A percentile compares a stretch with the other conserved stretches of the same genome.
phyloP scores from a whole-genome alignment of 2,888 invertebrate species.

The Rugalucina vietnamica region DNA sequence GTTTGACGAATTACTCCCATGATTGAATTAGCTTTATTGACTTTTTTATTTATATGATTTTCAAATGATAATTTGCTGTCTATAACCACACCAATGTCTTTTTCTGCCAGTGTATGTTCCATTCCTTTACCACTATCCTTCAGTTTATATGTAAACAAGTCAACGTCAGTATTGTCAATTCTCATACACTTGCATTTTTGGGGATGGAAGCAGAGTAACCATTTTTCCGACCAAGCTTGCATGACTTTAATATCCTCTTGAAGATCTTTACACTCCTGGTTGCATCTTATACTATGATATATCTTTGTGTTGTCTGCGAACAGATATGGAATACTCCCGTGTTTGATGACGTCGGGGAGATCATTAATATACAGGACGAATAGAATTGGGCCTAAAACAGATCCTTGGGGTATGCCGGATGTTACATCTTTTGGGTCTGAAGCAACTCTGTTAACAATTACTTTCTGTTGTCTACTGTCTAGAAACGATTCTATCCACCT shows the following conservation, averaged over 20 bases:
- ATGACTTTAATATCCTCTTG: background rate
- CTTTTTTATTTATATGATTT: background rate
- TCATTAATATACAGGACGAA: background rate
- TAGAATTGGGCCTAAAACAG: background rate
- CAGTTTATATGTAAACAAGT: background rate
- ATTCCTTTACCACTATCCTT: background rate
- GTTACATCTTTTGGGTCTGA: background rate
- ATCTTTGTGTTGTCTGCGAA: background rate
- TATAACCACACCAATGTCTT: background rate
- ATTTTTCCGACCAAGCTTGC: background rate
- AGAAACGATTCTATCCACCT: background rate
- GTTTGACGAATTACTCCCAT: background rate
- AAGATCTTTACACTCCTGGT: no score
- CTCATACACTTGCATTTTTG: background rate
- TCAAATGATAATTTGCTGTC: background rate
- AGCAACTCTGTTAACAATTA: background rate
- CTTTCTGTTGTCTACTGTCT: background rate
- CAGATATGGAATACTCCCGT: background rate
- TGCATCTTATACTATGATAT: background rate
- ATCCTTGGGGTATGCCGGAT: background rate
- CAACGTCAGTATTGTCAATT: no score
- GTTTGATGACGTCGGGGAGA: background rate
- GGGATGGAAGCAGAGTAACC: background rate
- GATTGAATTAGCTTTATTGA: background rate
- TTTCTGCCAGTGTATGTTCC: background rate